Percentiles rank a stretch among this genome's conserved stretches.
Evolutionary conservation across 2,113 vertebrate species (phyloP).

Genomic region (Nematolebias whitei): DNA sequence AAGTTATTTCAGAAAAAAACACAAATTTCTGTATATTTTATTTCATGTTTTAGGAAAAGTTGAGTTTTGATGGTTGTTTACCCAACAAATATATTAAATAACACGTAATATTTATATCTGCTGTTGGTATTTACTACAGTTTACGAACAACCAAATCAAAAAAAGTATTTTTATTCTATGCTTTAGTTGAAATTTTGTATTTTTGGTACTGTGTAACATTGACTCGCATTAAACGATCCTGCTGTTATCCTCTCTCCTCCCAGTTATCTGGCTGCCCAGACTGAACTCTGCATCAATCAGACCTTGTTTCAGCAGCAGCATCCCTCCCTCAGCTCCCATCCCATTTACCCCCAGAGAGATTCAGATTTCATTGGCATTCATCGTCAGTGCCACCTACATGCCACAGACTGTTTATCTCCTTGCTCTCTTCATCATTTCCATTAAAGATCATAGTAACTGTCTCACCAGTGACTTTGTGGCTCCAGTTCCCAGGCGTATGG

Average conservation of each 20-base stretch:
- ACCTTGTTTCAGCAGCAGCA: constrained; percentile 52
- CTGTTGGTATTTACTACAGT: no score
- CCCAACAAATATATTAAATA: no score
- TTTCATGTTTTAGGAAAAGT: no score
- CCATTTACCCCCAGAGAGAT: constrained; percentile 25
- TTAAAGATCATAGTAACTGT: constrained; percentile 17
- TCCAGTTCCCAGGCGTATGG: constrained; percentile 42
- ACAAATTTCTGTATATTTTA: no score
- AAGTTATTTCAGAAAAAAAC: no score
- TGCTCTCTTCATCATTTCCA: constrained; percentile 21
- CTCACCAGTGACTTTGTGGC: constrained; percentile 9
- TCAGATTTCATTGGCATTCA: constrained; percentile 67
- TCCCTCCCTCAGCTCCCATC: constrained; percentile 52
- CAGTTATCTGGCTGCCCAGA: constrained; percentile 17
- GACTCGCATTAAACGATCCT: no score
- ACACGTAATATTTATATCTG: no score
- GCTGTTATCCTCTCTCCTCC: constrained; percentile 1
- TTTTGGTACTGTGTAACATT: no score
- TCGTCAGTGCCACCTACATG: constrained; percentile 43
- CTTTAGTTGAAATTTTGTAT: no score
- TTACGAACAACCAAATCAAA: no score
- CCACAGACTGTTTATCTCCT: constrained; percentile 29
- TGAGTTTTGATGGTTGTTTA: no score
- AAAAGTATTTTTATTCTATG: no score
- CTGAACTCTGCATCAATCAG: constrained; percentile 51